Evolutionary conservation across 1,140 invertebrate species (phyloP).

Genomic region (Brachionus manjavacas): DNA sequence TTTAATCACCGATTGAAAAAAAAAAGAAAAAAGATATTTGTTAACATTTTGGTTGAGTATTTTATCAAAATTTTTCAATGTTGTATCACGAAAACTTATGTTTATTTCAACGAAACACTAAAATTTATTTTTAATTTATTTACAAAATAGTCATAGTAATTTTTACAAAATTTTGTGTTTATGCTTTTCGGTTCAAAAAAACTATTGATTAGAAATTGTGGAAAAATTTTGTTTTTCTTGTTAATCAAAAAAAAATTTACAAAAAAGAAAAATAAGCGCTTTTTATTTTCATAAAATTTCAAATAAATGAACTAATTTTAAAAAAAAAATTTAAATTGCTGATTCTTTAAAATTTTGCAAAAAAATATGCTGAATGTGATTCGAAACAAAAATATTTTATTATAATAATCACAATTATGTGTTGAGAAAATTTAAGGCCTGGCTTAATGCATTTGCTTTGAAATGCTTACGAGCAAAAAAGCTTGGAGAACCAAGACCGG

Average conservation of each 20-base stretch:
- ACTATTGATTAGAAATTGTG: too few species aligned
- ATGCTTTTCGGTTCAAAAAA: too few species aligned
- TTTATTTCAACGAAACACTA: too few species aligned
- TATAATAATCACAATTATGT: not conserved
- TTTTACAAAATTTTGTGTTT: too few species aligned
- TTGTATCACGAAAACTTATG: too few species aligned
- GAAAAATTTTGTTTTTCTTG: not conserved
- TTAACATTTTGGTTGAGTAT: too few species aligned
- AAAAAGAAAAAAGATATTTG: too few species aligned
- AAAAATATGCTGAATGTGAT: not conserved
- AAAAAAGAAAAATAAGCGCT: not conserved
- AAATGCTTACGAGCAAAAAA: not conserved
- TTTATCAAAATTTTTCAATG: too few species aligned
- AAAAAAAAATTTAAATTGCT: not conserved
- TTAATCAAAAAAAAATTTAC: not conserved
- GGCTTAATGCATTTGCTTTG: not conserved
- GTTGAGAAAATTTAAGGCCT: not conserved
- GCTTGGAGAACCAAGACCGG: not conserved
- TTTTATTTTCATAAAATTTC: not conserved
- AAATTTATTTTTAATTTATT: too few species aligned
- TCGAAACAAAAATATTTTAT: not conserved
- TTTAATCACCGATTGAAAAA: too few species aligned
- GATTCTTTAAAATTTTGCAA: not conserved
- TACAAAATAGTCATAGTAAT: too few species aligned
- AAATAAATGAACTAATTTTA: not conserved